A percentile compares a stretch with the other conserved stretches of the same genome.
These are phyloP conservation scores for Aradophagus sp. DNA, from an alignment of 1,140 invertebrate species.

Conservation along the genomic window DNA sequence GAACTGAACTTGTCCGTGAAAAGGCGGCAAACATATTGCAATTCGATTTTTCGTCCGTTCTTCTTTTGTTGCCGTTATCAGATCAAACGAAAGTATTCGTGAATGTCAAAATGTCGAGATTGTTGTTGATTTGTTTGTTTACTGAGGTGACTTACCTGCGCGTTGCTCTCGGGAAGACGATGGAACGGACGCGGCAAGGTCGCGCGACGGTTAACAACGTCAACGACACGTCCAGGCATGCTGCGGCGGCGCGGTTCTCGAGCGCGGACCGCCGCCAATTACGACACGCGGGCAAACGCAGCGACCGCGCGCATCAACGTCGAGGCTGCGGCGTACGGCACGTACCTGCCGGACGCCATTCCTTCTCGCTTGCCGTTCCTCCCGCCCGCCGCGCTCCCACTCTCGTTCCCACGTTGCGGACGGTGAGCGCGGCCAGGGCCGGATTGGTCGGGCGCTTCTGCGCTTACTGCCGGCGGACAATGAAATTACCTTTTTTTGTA, in stretches of 20 bases:
- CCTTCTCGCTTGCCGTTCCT: conserved; percentile 20
- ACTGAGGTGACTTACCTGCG: conserved; percentile 30
- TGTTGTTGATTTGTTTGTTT: conserved; percentile 7
- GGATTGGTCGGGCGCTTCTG: no score
- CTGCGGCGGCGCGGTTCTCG: conserved; percentile 1
- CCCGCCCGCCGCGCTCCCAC: conserved; percentile 8
- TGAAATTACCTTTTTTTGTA: no score
- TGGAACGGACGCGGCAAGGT: conserved; percentile 8
- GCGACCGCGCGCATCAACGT: conserved; percentile 28
- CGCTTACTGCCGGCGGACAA: no score
- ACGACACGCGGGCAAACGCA: conserved; percentile 41
- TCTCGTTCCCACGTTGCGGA: conserved; percentile 6
- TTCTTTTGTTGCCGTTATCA: no score
- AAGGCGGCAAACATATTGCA: no score
- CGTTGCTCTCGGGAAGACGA: conserved; percentile 10
- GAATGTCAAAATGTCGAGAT: conserved; percentile 8
- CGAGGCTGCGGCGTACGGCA: conserved; percentile 20
- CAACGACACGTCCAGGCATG: conserved; percentile 22
- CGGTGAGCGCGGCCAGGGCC: conserved; percentile 7
- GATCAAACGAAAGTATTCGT: not conserved
- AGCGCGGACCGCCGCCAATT: conserved; percentile 3
- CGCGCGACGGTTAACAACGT: conserved; percentile 9
- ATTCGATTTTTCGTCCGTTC: no score
- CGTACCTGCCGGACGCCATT: conserved; percentile 50
- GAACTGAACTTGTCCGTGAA: no score